Conservation (phyloP, 2,888 invertebrate species). For the Polymixis lichenea region DNA sequence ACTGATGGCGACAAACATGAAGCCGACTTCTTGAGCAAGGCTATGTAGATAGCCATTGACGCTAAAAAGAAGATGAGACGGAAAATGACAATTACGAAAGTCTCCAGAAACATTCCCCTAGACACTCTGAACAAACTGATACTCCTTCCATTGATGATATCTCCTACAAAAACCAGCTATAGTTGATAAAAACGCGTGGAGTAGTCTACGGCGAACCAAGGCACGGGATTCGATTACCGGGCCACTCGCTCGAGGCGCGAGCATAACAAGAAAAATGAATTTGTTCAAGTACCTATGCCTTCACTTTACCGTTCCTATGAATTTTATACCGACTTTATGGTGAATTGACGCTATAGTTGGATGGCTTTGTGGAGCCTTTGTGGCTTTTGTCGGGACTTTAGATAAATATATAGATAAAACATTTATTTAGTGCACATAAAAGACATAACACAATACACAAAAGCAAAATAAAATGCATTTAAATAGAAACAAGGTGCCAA, state of each 20-base stretch:
- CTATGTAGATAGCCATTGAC: background rate
- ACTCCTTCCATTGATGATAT: background rate
- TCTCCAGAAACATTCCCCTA: background rate
- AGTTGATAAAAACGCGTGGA: slow-evolving; percentile 44
- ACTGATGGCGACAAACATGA: background rate
- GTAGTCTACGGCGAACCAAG: slow-evolving; percentile 45
- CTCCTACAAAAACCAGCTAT: slow-evolving; percentile 27
- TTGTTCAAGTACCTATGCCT: slow-evolving; percentile 70
- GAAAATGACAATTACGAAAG: background rate
- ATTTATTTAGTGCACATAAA: no score
- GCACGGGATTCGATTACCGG: slow-evolving; percentile 76
- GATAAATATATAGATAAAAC: no score
- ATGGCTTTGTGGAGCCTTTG: slow-evolving; percentile 21
- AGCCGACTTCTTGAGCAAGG: background rate
- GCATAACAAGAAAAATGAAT: slow-evolving; percentile 81
- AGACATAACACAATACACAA: no score
- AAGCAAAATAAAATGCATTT: no score
- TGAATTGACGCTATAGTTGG: slow-evolving; percentile 29
- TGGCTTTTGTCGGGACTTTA: background rate
- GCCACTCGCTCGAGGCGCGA: slow-evolving; percentile 72
- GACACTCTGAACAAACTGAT: slow-evolving; percentile 16
- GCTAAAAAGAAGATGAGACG: no score
- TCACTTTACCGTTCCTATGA: slow-evolving; percentile 62
- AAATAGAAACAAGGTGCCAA: no score
- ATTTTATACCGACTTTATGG: slow-evolving; percentile 58